Conservation (phyloP, 2,797 vertebrate species). For the Botia kubotai region DNA sequence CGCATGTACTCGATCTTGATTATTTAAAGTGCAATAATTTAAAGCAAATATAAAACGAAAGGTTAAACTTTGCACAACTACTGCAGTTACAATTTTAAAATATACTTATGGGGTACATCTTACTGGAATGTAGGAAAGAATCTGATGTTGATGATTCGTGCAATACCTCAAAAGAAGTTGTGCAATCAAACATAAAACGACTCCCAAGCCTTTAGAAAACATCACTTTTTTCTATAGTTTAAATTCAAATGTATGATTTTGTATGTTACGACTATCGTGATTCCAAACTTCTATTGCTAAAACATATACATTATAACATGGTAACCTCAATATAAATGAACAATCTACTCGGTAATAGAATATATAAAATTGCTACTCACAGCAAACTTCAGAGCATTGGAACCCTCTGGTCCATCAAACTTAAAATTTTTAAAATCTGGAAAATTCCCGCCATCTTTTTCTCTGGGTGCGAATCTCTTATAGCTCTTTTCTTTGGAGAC, state of each 20-base stretch:
- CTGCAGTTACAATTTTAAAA: too few relatives aligned
- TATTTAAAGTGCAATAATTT: not conserved
- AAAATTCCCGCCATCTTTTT: constrained; percentile 62
- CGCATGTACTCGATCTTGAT: not conserved
- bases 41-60: not conserved
- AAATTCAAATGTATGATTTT: not conserved
- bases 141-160: not conserved
- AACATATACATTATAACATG: not conserved
- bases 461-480: constrained; percentile 80
- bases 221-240: not conserved
- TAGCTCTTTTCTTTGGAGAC: constrained; percentile 73
- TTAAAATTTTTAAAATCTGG: constrained; percentile 79
- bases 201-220: not conserved
- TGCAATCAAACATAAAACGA: not conserved
- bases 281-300: not conserved
- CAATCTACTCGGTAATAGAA: not conserved
- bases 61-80: not conserved
- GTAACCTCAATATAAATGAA: not conserved
- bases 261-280: not conserved
- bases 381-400: constrained; percentile 80
- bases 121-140: not conserved
- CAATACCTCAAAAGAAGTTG: not conserved
- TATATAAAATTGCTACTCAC: constrained; percentile 71
- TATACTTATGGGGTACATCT: not conserved
- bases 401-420: constrained; percentile 78